These are phyloP conservation scores for Geopemphigus sp. DNA, from an alignment of 1,140 invertebrate genomes.

Conservation along the genomic window DNA sequence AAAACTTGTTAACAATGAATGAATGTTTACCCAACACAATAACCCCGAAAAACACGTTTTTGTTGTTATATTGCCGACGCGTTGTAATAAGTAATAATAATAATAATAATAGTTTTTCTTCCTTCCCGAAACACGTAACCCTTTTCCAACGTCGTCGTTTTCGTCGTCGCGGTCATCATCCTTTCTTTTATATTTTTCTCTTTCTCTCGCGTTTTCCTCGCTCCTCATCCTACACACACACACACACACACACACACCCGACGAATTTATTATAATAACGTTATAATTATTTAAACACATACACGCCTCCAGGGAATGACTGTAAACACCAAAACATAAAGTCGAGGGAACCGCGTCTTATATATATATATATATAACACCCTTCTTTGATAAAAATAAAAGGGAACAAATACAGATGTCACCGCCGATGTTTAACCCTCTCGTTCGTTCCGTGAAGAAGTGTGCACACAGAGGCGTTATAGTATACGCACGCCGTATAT, in stretches of 20 bases:
- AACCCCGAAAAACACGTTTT: constrained; percentile 45
- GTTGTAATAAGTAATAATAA: constrained; percentile 3
- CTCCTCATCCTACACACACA: too few relatives aligned
- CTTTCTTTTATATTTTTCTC: not conserved
- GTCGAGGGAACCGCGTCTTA: not conserved
- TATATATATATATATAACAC: too few relatives aligned
- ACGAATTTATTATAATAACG: not conserved
- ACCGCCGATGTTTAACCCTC: constrained; percentile 33
- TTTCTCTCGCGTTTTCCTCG: constrained; percentile 11
- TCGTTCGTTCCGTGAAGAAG: not conserved
- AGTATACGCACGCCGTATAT: not conserved
- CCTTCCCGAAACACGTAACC: not conserved
- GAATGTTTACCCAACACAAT: constrained; percentile 45
- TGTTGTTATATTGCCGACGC: constrained; percentile 21
- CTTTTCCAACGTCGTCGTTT: not conserved
- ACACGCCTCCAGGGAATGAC: constrained; percentile 1
- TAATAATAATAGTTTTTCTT: constrained; percentile 24
- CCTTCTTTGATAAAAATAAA: too few relatives aligned
- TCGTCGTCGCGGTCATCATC: not conserved
- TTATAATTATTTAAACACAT: not conserved
- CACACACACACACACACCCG: too few relatives aligned
- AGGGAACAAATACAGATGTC: constrained; percentile 45
- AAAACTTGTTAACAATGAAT: constrained; percentile 40
- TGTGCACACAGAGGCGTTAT: too few relatives aligned
- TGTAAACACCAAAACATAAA: not conserved